These are phyloP conservation scores for Heteromurus nitidus DNA, from an alignment of 2,888 invertebrate genomes.

Conservation along the genomic window DNA sequence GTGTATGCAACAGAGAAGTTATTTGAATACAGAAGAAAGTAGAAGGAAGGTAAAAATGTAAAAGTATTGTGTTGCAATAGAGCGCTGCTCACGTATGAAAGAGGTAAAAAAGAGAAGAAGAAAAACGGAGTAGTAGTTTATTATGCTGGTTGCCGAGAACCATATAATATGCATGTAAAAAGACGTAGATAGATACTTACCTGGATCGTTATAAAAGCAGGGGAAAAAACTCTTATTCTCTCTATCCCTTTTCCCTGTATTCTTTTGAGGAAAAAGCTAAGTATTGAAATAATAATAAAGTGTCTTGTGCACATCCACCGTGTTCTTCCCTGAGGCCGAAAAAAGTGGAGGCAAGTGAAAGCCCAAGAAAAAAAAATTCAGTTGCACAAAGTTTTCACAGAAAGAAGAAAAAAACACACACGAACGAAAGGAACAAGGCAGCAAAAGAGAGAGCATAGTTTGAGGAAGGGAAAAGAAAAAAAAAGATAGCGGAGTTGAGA, in stretches of 20 bases:
- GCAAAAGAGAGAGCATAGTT: neutral
- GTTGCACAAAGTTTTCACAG: neutral
- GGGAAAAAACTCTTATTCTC: slow-evolving; percentile 2
- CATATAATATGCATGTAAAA: slow-evolving; percentile 11
- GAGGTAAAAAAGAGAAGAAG: neutral
- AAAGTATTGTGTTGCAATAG: neutral
- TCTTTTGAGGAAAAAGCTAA: slow-evolving; percentile 24
- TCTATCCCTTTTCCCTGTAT: neutral
- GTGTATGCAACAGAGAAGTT: neutral
- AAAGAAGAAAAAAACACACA: neutral
- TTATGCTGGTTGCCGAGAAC: neutral
- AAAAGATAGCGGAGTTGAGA: neutral
- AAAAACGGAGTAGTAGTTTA: slow-evolving; percentile 6
- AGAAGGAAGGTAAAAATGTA: neutral
- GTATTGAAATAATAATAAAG: slow-evolving; percentile 58
- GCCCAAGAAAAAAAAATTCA: slow-evolving; percentile 1
- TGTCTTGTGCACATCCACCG: slow-evolving; percentile 48
- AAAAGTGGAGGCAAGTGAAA: slow-evolving; percentile 9
- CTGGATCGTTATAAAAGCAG: neutral
- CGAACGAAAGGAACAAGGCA: neutral
- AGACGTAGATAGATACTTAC: neutral
- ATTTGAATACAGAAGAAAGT: no score
- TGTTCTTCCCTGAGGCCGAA: slow-evolving; percentile 37
- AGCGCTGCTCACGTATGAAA: neutral
- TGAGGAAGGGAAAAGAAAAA: slow-evolving; percentile 8